Base-by-base conservation (phyloP, 1,140 invertebrate genomes). In the Eufriesea mexicana region DNA sequence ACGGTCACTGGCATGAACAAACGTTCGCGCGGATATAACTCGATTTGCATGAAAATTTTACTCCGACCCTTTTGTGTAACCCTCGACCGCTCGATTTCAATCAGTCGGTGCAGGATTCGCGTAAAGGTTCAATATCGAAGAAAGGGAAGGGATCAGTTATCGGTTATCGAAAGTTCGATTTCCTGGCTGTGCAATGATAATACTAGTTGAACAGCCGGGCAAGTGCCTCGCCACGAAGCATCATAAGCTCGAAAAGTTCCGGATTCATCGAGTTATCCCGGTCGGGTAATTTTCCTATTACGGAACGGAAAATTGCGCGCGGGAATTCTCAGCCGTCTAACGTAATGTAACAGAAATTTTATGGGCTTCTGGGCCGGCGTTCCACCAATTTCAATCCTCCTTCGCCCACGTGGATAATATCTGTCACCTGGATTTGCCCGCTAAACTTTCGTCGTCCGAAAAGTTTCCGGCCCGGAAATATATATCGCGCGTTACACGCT, bases 351-450 rank as follows among this genome's bases (percentile, higher is more conserved):
- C n/a, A 35, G 79, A 47, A 74, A 75, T 49, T 81, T 73, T 67
- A 75, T 20, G n/a, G 35, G 18, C 16, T 25, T 20, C n/a, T 1
- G 25, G 55, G 2, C 28, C 9, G 25, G 16, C 18, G 12, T 23
- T 10, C 59, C 79, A 47, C 79, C 70, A 81, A 81, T 81, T 81
- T 75, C 79, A 67, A 80, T 80, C 54, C 61, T 45, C 49, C 49
- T 28, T 51, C 25, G 64, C 62, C 73, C 80, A 25, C 45, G 28
- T 51, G 51, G 73, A 59, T 77, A 68, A 70, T 82, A 70, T 77
- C 55, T 68, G 80, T 77, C 79, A 25, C 45, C 20, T 42, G 61
- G 25, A 68, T 68, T 23, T 35, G 45, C 6, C 12, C 51, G 20
- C 42, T 82, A 70, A 68, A 61, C 73, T 68, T 61, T 28, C 23